Evolutionary conservation across 2,113 vertebrate genomes (phyloP), one percentile per base, ranked within the genome.

Genomic region (Rhinichthys klamathensis): DNA sequence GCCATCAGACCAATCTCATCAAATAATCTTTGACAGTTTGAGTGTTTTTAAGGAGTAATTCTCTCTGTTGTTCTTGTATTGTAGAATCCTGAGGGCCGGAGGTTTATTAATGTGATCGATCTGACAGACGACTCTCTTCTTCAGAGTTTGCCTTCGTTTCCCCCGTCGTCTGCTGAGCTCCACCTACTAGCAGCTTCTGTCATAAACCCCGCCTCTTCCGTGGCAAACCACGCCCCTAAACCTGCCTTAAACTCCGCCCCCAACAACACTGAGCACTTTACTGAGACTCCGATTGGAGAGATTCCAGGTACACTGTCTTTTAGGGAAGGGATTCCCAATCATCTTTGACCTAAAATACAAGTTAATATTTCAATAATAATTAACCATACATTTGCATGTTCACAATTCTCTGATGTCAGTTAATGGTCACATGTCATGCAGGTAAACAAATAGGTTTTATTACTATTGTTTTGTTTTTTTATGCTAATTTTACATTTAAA

Each of bases 51-150:
- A 23, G 2, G 8, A 56, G 18, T 21, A 56, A 35, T 51, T 21
- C 0, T 51, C 84, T 72, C 84, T 86, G 0, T 77, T 13, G 80
- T 61, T 58, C 6, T n/a, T 44, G 10, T 77, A 4, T 7, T 86
- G 82, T 83, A 95, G 93, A 65, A 88, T 85, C 82, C 92, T 88
- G 58, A 46, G 74, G 90, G 93, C 27, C 92, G 13, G 25, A 91
- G 92, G 38, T 97, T 95, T 82, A 89, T 98, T 85, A 94, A 92
- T 84, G 96, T 97, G 74, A 88, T 89, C 60, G 97, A 97, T 90
- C 93, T 97, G 81, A 95, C 97, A 89, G 95, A 92, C 41, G 72
- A 38, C 61, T 89, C 91, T 15, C 84, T 93, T 12, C 90, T 94
- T 23, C 90, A 91, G 12, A 90, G 93, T 77, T 87, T 95, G 46